Conservation (phyloP, 2,797 vertebrate genomes). For the Rhadinocentrus ornatus region DNA sequence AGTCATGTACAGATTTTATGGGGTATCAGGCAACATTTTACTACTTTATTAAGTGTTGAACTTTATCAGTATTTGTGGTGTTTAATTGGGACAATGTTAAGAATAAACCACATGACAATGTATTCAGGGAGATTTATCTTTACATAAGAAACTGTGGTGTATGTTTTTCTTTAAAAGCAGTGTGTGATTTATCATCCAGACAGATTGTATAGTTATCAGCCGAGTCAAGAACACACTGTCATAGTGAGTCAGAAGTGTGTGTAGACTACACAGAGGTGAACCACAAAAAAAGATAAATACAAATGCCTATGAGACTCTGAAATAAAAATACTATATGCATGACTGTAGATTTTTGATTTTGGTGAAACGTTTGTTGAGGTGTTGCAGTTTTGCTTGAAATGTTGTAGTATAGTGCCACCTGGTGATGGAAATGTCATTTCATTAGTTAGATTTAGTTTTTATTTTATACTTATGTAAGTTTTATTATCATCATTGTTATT, state of each 20-base stretch:
- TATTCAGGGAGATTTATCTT: slow-evolving; percentile 1
- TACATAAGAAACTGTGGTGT: neutral
- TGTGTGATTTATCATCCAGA: slow-evolving; percentile 62
- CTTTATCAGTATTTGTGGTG: neutral
- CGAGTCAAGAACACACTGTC: slow-evolving; percentile 65
- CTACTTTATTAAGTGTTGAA: neutral
- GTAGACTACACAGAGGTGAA: slow-evolving; percentile 46
- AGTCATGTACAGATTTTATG: neutral
- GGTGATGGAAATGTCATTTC: slow-evolving; percentile 17
- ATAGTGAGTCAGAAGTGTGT: slow-evolving; percentile 60
- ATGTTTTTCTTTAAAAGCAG: slow-evolving; percentile 21
- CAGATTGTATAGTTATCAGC: slow-evolving; percentile 65
- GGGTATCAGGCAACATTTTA: neutral
- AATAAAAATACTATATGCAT: slow-evolving; percentile 13
- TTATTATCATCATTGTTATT: neutral
- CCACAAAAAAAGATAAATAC: slow-evolving; percentile 22
- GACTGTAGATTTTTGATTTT: neutral
- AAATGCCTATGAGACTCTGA: slow-evolving; percentile 19
- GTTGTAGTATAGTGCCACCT: slow-evolving; percentile 59
- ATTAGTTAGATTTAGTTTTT: neutral
- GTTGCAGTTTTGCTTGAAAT: neutral
- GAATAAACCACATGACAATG: neutral
- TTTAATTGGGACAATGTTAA: neutral
- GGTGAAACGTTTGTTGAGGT: neutral
- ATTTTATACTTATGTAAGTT: neutral